Evolutionary conservation across 2,888 invertebrate species (phyloP), one percentile per base, ranked within the genome.

Genomic region (Stenodera caucasica): DNA sequence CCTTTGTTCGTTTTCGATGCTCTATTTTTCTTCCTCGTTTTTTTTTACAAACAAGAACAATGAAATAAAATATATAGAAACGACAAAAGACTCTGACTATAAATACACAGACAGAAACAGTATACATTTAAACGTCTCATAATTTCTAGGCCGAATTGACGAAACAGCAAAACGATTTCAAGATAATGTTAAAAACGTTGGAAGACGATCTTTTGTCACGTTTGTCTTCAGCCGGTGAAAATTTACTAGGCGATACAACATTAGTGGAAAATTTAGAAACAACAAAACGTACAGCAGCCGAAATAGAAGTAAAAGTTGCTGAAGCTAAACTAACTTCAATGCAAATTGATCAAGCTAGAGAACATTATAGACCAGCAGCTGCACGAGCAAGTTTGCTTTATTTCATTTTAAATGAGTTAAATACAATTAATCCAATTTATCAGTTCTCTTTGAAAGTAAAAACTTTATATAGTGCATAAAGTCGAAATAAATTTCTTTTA

Each of bases 351-450:
- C 90, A 91, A 68, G 96, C 96, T 3, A 84, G 96, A 69, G 96
- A 97, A 78, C 87, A 88, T 75, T 97, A 97, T 79, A 85, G 89
- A 65, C 88, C 90, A 5, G 95, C 94, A 0, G 95, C 96, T 0
- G 84, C 88, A 0, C 82, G 96, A 62, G 95, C 95, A 0, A 95
- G 96, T 0, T 84, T 97, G 0, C 83, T 97, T 0, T 97, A 97
- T 80, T 98, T 98, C 78, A 93, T 96, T 64, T 82, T 98, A 62
- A 96, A 94, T 76, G 96, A 97, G 73, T 81, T 98, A 53, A 87
- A 90, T 81, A 93, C 92, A 80, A 95, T 97, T 72, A 95, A 96
- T 80, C 92, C 93, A 49, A 93, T 98, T 77, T 98, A 98, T 80
- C 96, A 96, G 79, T 97, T 97, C 82, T 96, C 96, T 0, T 81